Percentiles rank a stretch among this genome's conserved stretches.
Conservation (phyloP, 2,888 invertebrate species). For the Ormyrus pomaceus region DNA sequence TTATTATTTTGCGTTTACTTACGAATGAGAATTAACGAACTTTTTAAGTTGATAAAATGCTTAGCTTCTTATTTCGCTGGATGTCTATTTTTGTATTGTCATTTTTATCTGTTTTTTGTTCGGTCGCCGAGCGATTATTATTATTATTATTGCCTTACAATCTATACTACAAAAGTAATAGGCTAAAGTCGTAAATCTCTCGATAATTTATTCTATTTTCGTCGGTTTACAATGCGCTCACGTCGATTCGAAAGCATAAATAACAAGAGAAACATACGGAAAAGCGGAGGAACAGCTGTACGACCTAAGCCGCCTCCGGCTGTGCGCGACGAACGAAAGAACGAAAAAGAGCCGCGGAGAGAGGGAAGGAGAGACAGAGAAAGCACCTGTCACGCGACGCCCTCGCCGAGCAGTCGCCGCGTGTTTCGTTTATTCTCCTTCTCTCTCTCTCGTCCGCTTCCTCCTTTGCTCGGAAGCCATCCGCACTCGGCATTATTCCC, state of each 20-base stretch:
- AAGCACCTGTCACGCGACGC: slow-evolving; percentile 50
- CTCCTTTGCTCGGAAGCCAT: not conserved
- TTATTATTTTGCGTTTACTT: too few species aligned
- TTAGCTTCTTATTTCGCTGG: too few species aligned
- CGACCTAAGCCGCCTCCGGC: not conserved
- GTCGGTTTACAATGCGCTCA: not conserved
- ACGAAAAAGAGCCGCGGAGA: slow-evolving; percentile 10
- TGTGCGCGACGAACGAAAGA: too few species aligned
- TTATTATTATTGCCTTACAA: too few species aligned
- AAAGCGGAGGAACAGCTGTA: slow-evolving; percentile 16
- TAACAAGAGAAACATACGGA: not conserved
- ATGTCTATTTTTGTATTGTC: too few species aligned
- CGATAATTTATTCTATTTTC: slow-evolving; percentile 13
- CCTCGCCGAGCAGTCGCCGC: not conserved
- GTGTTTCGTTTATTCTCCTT: slow-evolving; percentile 4
- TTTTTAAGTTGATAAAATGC: too few species aligned
- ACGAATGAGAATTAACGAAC: too few species aligned
- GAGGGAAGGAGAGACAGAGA: slow-evolving; percentile 36
- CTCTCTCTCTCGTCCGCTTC: slow-evolving; percentile 5
- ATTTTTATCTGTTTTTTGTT: too few species aligned
- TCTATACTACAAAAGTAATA: too few species aligned
- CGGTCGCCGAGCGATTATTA: too few species aligned
- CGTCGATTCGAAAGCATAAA: slow-evolving; percentile 9
- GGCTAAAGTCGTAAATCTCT: slow-evolving; percentile 14
- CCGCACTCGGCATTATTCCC: slow-evolving; percentile 13